Base-by-base conservation (phyloP, 2,113 vertebrate species). In the Caracal caracal region DNA sequence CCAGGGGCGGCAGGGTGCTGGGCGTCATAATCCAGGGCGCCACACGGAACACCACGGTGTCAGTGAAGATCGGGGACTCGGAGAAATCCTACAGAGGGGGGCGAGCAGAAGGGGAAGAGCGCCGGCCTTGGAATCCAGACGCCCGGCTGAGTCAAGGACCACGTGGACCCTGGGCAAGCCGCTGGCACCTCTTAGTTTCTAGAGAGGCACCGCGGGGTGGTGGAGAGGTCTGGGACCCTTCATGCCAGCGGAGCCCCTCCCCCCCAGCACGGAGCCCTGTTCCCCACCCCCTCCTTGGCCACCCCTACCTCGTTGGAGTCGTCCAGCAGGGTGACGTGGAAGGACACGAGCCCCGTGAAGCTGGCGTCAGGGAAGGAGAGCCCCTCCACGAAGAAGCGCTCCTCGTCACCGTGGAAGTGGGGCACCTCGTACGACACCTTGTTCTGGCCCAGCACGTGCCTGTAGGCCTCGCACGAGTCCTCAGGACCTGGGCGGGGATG, bases 11-110 rank as follows among this genome's bases (percentile, higher is more conserved):
- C 35, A 98, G 97, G 0, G 99, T 99, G 98, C 99, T 99, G 92
- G 99, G 99, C 0, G 99, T 99, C 99, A 99, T 99, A 97, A 99
- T 99, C 99, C 99, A 99, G 0, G 99, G 99, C 0, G 99, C 99
- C 75, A 99, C 96, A 0, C 98, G 99, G 97, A 99, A 99, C 43
- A 99, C 96, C 15, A 99, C 99, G 0, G 97, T 98, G 98, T 99
- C 99, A 0, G 99, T 99, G 98, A 99, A 99, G 97, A 99, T 98
- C 0, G 99, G 99, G 0, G 98, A 98, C 90, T 99, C 98, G 0
- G 99, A 99, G 30, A 98, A 85, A 6, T 86, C 98, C 99, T 99
- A 96, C 5, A 0, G 4, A 0, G 33, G 19, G 0, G 33, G 19
- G 0, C 0, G 13, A 12, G 12, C 2, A 0, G 17, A 26, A 13